Base-by-base conservation (phyloP, 1,140 invertebrate species). In the Aporrectodea caliginosa region DNA sequence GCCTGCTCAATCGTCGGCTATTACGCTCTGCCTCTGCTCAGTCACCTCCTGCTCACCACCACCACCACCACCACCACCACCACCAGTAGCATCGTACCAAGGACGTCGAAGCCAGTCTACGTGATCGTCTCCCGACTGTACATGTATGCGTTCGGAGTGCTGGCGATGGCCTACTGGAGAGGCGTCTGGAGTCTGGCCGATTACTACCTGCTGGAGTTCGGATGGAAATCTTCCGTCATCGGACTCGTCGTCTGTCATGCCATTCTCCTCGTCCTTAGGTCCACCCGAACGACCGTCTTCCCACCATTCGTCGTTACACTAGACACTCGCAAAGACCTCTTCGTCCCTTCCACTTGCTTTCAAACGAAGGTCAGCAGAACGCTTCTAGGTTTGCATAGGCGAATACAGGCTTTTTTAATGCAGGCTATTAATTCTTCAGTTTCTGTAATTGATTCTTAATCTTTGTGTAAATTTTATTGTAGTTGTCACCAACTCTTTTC, bases 131-230 rank as follows among this genome's bases (percentile, higher is more conserved):
- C 22, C 22, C 43, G 43, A 12, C 43, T 58, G 6, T 58, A 58
- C 43, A 58, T 58, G 43, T 78, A 78, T 68, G 31, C n/a, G 22
- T 34, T 34, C 2, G 77, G 68, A 6, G 22, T 78, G 2, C 30
- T 78, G 6, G 29, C 32, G 14, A 78, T 78, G 77, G 58, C 34
- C 27, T 70, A 78, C 30, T 78, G 77, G 77, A 69, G 77, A 58
- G 77, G 68, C 0, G 34, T 78, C 2, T 78, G 77, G 77, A 68
- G 69, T 2, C 31, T 72, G 16, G 43, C 69, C 16, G 77, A 78
- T 32, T 33, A 70, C 35, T 78, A 78, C 27, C 43, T 78, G n/a
- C 22, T 30, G 69, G 27, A 32, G 12, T 32, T 34, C 73, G 35
- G 35, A n/a, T 76, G 75, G 75, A 27, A 58, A 31, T 12, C 32